These are phyloP conservation scores for Hydractinia echinata DNA, from an alignment of 30 jellyfish, hydroid and myxozoan genomes.

Conservation along the genomic window DNA sequence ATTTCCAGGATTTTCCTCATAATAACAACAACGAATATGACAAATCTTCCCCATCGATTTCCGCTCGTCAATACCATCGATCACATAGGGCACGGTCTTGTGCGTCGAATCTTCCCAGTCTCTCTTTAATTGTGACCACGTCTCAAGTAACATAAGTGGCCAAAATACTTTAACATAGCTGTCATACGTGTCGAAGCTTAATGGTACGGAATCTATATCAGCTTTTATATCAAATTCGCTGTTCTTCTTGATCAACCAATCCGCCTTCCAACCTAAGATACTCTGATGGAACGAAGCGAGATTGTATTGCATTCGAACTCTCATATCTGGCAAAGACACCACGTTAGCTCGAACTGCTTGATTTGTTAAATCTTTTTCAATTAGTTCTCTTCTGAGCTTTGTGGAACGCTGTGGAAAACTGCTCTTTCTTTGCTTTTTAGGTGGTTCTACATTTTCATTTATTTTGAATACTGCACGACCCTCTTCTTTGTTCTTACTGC, in stretches of 20 bases:
- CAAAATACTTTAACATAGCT: slow-evolving; percentile 53
- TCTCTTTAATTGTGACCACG: slow-evolving; percentile 51
- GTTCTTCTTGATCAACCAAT: slow-evolving; percentile 44
- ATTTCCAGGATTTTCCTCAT: slow-evolving; percentile 6
- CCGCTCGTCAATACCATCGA: slow-evolving; percentile 38
- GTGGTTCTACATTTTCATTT: not conserved
- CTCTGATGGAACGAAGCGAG: slow-evolving; percentile 28
- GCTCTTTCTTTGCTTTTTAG: not conserved
- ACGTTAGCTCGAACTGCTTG: not conserved
- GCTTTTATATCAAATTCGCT: slow-evolving; percentile 36
- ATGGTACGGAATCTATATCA: slow-evolving; percentile 36
- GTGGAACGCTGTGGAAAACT: slow-evolving; percentile 5
- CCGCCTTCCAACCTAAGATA: slow-evolving; percentile 59
- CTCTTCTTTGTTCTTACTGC: not conserved
- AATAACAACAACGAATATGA: slow-evolving; percentile 35
- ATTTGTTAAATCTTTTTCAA: slow-evolving; percentile 21
- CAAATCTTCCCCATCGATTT: slow-evolving; percentile 20
- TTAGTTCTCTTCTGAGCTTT: slow-evolving; percentile 16
- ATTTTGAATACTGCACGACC: not conserved
- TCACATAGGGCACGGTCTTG: slow-evolving; percentile 16
- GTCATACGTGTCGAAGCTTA: slow-evolving; percentile 50
- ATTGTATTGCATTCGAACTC: slow-evolving; percentile 27
- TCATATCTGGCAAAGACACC: slow-evolving; percentile 41
- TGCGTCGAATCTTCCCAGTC: slow-evolving; percentile 47
- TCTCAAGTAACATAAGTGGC: slow-evolving; percentile 68